Evolutionary conservation across 2,113 vertebrate species (phyloP), one percentile per base, ranked within the genome.

Genomic region (Scartelaos histophorus): DNA sequence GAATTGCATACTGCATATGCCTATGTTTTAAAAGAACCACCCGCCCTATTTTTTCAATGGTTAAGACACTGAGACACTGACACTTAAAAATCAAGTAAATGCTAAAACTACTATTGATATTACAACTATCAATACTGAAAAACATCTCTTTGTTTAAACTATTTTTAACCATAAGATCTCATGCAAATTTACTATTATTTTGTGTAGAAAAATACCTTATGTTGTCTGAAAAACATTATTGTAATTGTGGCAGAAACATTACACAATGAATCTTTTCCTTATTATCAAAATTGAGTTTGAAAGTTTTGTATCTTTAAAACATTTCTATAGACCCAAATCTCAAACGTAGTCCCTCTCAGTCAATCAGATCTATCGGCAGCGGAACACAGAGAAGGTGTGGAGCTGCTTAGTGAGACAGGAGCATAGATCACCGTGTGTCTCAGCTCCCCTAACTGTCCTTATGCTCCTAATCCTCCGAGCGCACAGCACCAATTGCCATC

Each of bases 351-450:
- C 56, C 82, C 66, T 75, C 67, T 58, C 54, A 71, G 68, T 84
- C 85, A 78, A 60, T 87, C 69, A 79, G 75, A 85, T 80, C 85
- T 83, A 80, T 87, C 87, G 80, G 83, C 9, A 10, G 24, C 51
- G 65, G 46, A 62, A 85, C 56, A 25, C 13, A 74, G 75, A 65
- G 15, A 54, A 78, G 76, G 73, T 82, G 76, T 34, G 22, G 70
- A n/a, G 67, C 67, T 70, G 53, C 61, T 77, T 47, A 80, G 60
- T 61, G 57, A 75, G 81, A 85, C 69, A 72, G 67, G 56, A 65
- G 75, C 54, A 89, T 86, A 80, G 84, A 84, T 91, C 85, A 85
- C 71, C 75, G 64, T 82, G 72, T 51, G 75, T 76, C 75, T 75
- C 47, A 1, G 58, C 29, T 61, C 73, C 73, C 29, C 22, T 71